Conservation (phyloP, 2,797 vertebrate genomes). For the Lutjanus argentimaculatus region DNA sequence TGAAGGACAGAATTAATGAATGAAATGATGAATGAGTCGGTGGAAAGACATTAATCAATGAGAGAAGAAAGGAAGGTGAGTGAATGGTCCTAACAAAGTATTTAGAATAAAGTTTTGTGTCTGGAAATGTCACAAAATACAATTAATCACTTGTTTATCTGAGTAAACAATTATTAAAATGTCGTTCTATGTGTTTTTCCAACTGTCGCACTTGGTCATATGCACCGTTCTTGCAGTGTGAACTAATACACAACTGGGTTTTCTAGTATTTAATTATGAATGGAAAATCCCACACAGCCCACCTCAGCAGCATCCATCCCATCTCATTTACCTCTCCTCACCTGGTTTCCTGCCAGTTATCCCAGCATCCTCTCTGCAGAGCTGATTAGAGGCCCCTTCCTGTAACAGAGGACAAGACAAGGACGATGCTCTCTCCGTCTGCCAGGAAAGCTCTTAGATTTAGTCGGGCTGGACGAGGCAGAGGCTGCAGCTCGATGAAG, state of each 20-base stretch:
- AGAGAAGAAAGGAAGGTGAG: not conserved
- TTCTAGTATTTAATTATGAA: conserved; percentile 47
- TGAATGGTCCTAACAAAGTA: not conserved
- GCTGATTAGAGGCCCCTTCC: conserved; percentile 65
- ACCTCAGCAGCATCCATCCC: conserved; percentile 27
- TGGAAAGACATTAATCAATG: not conserved
- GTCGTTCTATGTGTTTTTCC: not conserved
- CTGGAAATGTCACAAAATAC: not conserved
- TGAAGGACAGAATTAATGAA: conserved; percentile 9
- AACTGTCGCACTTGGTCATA: conserved; percentile 6
- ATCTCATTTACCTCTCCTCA: conserved; percentile 60
- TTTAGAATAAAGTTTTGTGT: not conserved
- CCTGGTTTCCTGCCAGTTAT: conserved; percentile 69
- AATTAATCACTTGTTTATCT: not conserved
- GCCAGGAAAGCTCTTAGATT: conserved; percentile 64
- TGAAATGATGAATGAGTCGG: conserved; percentile 12
- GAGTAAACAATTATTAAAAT: not conserved
- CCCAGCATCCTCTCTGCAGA: conserved; percentile 52
- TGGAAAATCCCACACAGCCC: conserved; percentile 34
- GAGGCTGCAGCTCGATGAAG: conserved; percentile 59
- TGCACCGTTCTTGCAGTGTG: not conserved
- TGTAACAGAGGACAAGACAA: conserved; percentile 70
- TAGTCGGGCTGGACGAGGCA: conserved; percentile 7
- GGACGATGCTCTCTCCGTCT: conserved; percentile 58
- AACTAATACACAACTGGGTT: conserved; percentile 14